Base-by-base conservation (phyloP, 2,888 invertebrate genomes). In the Lepetodrilus schrolli region DNA sequence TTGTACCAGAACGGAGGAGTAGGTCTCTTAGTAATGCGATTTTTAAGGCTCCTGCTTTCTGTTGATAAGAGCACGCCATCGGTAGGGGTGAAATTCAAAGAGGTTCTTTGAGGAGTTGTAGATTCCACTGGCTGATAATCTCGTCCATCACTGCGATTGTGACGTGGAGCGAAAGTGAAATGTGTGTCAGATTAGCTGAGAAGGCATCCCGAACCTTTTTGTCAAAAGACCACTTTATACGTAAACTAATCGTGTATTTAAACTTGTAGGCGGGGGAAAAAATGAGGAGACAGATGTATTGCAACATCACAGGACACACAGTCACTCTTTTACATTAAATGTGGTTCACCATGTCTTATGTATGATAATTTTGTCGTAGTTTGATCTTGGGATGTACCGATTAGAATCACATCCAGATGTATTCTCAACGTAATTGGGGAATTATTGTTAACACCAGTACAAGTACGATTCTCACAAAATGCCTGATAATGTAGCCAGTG, bases 11-110 rank as follows among this genome's bases (percentile, higher is more conserved):
- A 30, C 30, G 30, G 58, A 30, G 23, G 17, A 30, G 30, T 13
- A 30, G 58, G 58, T 13, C 26, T 58, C n/a, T 58, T 30, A 34
- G 58, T 58, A 58, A 58, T 58, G 58, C 34, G 58, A 30, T 58
- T 58, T n/a, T 58, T 58, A 58, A 58, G 58, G 58, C 17, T 30
- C 13, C 58, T 58, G 58, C 30, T 17, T 58, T n/a, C 4, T 17
- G 26, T 26, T 26, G 58, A 58, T 58, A 58, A 58, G 58, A 58
- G 17, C 34, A n/a, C 30, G 23, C 30, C 30, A 30, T n/a, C 58
- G 58, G n/a, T 43, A 13, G 17, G 43, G 17, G 43, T 13, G 43
- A 43, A 43, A 58, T 30, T 58, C 58, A 58, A 58, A 58, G 58
- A 58, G 58, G 13, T 13, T 30, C n/a, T 5, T 13, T 23, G 58